Base-by-base conservation (phyloP, 2,797 vertebrate genomes). In the Hoplostethus atlanticus region DNA sequence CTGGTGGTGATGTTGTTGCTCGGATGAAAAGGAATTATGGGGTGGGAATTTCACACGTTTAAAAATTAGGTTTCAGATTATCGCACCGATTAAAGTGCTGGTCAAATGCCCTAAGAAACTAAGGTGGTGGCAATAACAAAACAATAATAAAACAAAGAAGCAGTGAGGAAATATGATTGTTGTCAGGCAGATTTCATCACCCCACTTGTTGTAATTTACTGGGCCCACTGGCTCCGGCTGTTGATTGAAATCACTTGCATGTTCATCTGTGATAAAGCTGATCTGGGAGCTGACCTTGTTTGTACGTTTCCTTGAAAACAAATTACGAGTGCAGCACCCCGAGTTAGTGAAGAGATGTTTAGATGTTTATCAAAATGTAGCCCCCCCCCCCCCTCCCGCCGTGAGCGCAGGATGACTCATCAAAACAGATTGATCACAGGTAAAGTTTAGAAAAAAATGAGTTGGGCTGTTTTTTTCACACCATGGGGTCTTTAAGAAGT, bases 391-490 rank as follows among this genome's bases (percentile, higher is more conserved):
- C n/a, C n/a, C n/a, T n/a, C n/a, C n/a, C n/a, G n/a, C n/a, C n/a
- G n/a, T 59, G 31, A 79, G 80, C 68, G 51, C 12, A 68, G n/a
- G 51, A 79, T 84, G 87, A 85, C 52, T 89, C 86, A 89, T 86
- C 86, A 87, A 82, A 92, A 87, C 65, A 69, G 52, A 56, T 17
- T 59, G 62, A 83, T 81, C 66, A 62, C 51, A 78, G 15, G 31
- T 30, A 42, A 21, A 48, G 34, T 34, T 11, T 5, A 55, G 12
- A 16, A 6, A 1, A 17, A 69, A 79, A 57, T 44, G 47, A 78
- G 71, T 48, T 13, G 10, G 65, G 81, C 50, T 64, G 51, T 77
- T 88, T 89, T 21, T 21, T 21, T 21, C 21, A 21, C 21, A 21
- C 21, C 21, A 21, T 21, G 21, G 21, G 21, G 21, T 21, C 21